Percentiles rank a stretch among this genome's conserved stretches.
phyloP scores from a whole-genome alignment of 1,140 invertebrate genomes.

The Dolichoris vasculosae region DNA sequence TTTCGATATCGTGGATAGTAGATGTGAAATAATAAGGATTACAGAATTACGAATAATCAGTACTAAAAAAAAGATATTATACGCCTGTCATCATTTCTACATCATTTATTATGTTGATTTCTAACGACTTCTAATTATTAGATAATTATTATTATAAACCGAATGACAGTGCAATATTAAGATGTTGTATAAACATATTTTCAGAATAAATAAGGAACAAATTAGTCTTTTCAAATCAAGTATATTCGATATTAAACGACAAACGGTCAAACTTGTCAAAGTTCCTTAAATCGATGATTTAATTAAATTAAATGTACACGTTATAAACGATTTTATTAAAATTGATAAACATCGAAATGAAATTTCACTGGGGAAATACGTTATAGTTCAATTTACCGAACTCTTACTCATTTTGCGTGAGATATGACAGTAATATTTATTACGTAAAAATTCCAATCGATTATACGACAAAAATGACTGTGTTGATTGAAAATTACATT shows the following conservation, averaged over 20 bases:
- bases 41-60: background rate
- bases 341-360: background rate
- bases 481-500: background rate
- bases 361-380: background rate
- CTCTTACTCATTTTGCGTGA: background rate
- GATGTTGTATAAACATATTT: background rate
- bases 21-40: background rate
- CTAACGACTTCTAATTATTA: conserved; percentile 8
- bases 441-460: background rate
- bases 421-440: background rate
- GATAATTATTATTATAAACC: background rate
- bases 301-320: too few species aligned
- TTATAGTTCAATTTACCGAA: background rate
- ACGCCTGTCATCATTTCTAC: background rate
- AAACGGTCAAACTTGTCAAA: too few species aligned
- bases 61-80: background rate
- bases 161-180: background rate
- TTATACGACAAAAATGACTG: background rate
- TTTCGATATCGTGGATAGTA: background rate
- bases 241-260: too few species aligned
- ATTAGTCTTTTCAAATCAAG: background rate
- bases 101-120: background rate
- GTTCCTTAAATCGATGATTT: too few species aligned
- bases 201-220: background rate
- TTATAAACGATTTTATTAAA: background rate